Percentiles rank a stretch among this genome's conserved stretches.
phyloP scores from a whole-genome alignment of 2,113 vertebrate species.

The Progne subis region DNA sequence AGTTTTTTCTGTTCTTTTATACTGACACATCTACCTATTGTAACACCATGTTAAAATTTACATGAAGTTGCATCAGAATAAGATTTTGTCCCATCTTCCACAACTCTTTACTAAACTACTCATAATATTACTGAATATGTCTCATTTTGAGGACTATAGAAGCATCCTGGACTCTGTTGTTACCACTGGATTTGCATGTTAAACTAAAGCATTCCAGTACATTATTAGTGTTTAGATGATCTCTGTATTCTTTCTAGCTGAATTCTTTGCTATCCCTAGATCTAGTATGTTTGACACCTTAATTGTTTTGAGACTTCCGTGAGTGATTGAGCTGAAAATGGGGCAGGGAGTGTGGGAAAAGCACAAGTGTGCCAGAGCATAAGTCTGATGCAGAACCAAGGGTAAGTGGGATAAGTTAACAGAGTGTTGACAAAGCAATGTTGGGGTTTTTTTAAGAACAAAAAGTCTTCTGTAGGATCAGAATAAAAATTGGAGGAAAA shows the following conservation, averaged over 20 bases:
- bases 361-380: background rate
- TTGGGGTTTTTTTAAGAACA: background rate
- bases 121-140: background rate
- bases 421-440: background rate
- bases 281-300: background rate
- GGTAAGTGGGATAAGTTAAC: background rate
- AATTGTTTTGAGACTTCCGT: background rate
- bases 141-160: constrained; percentile 38
- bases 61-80: constrained; percentile 68
- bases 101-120: constrained; percentile 18
- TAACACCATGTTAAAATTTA: background rate
- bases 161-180: background rate
- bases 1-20: background rate
- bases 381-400: background rate
- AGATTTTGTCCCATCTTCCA: constrained; percentile 25
- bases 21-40: background rate
- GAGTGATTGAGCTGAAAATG: background rate
- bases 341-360: background rate
- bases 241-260: background rate
- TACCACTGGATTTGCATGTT: background rate
- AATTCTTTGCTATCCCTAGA: background rate
- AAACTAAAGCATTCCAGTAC: background rate
- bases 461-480: background rate
- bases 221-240: background rate
- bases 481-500: background rate